Conservation (phyloP, 2,888 invertebrate species). For the Dynastes tityus region DNA sequence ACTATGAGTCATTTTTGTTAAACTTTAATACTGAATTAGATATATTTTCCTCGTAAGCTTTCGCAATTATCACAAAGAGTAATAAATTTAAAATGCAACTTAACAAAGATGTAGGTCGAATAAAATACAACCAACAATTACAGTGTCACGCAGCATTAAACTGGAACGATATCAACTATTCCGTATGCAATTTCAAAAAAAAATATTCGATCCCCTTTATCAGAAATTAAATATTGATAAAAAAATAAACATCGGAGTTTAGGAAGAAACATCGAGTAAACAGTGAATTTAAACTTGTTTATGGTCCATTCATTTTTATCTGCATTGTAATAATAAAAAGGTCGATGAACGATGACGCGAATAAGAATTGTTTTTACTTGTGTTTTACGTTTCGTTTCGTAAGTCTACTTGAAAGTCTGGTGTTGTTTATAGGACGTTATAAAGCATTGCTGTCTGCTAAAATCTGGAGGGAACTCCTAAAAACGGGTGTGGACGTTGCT, state of each 20-base stretch:
- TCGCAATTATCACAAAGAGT: background rate
- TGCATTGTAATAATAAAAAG: background rate
- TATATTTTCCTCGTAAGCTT: background rate
- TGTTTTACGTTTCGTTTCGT: constrained; percentile 2
- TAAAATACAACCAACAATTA: background rate
- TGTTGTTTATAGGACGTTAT: constrained; percentile 6
- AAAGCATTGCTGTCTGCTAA: constrained; percentile 4
- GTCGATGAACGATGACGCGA: constrained; percentile 14
- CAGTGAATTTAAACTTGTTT: background rate
- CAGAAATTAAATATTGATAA: background rate
- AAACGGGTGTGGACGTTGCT: background rate
- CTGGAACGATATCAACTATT: too few species aligned
- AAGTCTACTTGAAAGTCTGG: constrained; percentile 18
- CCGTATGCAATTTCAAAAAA: too few species aligned
- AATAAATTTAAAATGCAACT: constrained; percentile 18
- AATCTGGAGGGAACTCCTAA: constrained; percentile 17
- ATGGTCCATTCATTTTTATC: constrained; percentile 24
- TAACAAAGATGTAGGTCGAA: background rate
- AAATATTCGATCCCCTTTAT: too few species aligned
- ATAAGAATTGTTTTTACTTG: constrained; percentile 25
- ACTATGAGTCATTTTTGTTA: background rate
- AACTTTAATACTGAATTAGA: constrained; percentile 12
- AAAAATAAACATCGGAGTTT: background rate
- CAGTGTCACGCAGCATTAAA: background rate
- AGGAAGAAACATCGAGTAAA: background rate